Evolutionary conservation across 2,797 vertebrate genomes (phyloP), one percentile per base, ranked within the genome.

Genomic region (Acrossocheilus fasciatus): DNA sequence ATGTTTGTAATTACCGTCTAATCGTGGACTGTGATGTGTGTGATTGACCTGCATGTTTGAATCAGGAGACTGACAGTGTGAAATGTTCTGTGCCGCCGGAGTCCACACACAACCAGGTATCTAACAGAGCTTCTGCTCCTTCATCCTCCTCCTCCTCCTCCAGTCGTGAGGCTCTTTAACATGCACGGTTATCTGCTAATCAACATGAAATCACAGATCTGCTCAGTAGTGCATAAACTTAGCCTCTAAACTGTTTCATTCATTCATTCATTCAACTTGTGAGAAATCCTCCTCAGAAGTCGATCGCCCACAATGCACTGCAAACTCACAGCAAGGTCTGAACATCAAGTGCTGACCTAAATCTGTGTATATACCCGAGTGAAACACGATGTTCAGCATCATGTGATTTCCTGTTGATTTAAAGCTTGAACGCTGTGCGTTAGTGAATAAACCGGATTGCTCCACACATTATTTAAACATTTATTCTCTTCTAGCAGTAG

Each of bases 61-160:
- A 96, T 94, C 96, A 96, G 94, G 97, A 98, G 94, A 95, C 82
- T 95, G 97, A 98, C 95, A 93, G 89, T 94, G 92, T 96, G 95
- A 98, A 96, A 97, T 54, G 52, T 54, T 54, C 62, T 30, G 93
- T 95, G 91, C 92, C 92, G 94, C 97, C 97, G 91, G 96, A 97
- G 84, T 92, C 95, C 72, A 92, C 95, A 94, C 69, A 92, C 93
- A 93, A 93, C 93, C 97, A 98, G 98, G 97, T 99, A 98, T 93
- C 93, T 84, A 91, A 87, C 64, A 81, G 68, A 87, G 89, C 10
- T 87, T 84, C 81, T 30, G 30, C 30, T 30, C 30, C 30, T 78
- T 86, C 62, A 86, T 78, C 43, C 86, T 79, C 64, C 85, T 78
- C 43, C 86, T 78, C 47, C 85, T 41, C 43, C 9, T 43, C 43